Conservation (phyloP, 2,113 vertebrate genomes). For the Leptobrachium leishanense region DNA sequence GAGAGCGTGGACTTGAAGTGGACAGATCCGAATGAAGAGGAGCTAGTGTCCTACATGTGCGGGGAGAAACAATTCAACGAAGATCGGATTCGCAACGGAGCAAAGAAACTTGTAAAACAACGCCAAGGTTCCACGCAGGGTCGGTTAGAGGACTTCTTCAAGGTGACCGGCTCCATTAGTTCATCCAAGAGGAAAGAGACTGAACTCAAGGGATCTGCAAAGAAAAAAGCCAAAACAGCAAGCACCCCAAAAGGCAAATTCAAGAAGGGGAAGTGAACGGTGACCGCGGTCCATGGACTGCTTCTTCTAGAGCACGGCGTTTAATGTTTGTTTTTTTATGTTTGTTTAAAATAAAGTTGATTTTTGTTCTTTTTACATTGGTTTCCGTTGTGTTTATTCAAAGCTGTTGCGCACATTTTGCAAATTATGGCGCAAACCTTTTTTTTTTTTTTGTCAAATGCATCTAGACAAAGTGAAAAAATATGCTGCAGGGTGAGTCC, state of each 20-base stretch:
- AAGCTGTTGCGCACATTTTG: too few relatives aligned
- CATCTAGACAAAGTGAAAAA: too few relatives aligned
- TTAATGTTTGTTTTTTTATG: slow-evolving; percentile 8
- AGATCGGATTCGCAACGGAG: slow-evolving; percentile 86
- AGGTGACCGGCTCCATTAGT: slow-evolving; percentile 88
- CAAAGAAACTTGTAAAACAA: slow-evolving; percentile 84
- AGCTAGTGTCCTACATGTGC: slow-evolving; percentile 85
- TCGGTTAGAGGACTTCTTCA: slow-evolving; percentile 92
- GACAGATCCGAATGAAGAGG: slow-evolving; percentile 83
- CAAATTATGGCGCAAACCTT: too few relatives aligned
- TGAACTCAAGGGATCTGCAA: slow-evolving; percentile 78
- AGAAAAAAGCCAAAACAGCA: slow-evolving; percentile 84
- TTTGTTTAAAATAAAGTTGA: slow-evolving; percentile 2
- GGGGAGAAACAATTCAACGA: slow-evolving; percentile 94
- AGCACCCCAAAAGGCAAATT: slow-evolving; percentile 65
- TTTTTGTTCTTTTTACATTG: not conserved
- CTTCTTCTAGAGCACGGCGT: not conserved
- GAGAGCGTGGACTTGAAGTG: slow-evolving; percentile 82
- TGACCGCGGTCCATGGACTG: not conserved
- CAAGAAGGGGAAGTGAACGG: slow-evolving; percentile 75
- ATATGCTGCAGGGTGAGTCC: too few relatives aligned
- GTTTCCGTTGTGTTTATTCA: too few relatives aligned
- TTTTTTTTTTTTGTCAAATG: too few relatives aligned
- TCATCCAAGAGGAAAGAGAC: slow-evolving; percentile 88
- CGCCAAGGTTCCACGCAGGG: slow-evolving; percentile 94